Base-by-base conservation (phyloP, 35 echinoderm and acorn worm species). In the Ptychodera flava region DNA sequence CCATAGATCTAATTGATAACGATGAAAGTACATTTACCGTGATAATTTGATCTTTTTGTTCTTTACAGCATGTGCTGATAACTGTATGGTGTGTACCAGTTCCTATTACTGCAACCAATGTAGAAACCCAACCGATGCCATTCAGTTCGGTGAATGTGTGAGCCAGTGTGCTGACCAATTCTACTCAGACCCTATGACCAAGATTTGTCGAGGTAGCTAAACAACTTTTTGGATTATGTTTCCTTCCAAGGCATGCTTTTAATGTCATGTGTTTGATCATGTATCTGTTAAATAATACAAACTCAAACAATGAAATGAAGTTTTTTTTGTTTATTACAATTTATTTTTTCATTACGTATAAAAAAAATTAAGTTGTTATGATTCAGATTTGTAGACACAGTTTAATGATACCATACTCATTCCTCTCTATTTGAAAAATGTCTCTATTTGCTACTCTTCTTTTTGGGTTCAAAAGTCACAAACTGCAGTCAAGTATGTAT, bases 141-240 rank as follows among this genome's bases (percentile, higher is more conserved):
- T 98, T 16, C 93, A 94, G 85, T 98, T 92, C 86, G 95, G 95
- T n/a, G 95, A 98, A 87, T 98, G 95, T 78, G 84, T 93, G 0
- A 79, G 90, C 0, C 36, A 80, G 31, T 98, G 95, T 86, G 95
- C 95, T 14, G 95, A 94, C 0, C 95, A 98, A 85, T 98, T 94
- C 85, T 98, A 92, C 76, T 35, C 93, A 29, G 92, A 98, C 79
- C 95, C 92, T 15, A 35, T 85, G 15, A 94, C 92, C 0, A 89
- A 92, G 89, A 37, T 94, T 32, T 98, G 95, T 31, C 84, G 80
- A 92, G 95, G 95, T 97, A 78, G 77, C 85, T 77, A 32, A 16
- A 27, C 35, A 31, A 81, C 31, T 15, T 15, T 28, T 15, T 81
- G 31, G 14, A 81, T 81, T 16, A 32, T 81, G 79, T 81, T 81